phyloP scores from a whole-genome alignment of 2,113 vertebrate genomes.

The Spheniscus mendiculus region DNA sequence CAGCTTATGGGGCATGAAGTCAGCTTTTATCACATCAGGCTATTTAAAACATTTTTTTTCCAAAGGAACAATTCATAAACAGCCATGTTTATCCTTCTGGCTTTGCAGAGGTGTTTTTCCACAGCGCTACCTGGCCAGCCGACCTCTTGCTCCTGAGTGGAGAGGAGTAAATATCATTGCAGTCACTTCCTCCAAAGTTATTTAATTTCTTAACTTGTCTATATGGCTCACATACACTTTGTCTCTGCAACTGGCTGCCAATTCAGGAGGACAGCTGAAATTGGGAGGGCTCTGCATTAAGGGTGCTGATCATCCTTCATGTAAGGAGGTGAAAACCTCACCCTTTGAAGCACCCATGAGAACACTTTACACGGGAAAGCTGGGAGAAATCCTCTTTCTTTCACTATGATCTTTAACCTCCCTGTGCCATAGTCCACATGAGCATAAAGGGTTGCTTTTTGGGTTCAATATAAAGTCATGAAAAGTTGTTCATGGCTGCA shows the following conservation, averaged over 20 bases:
- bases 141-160: neutral
- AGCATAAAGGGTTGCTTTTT: neutral
- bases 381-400: neutral
- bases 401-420: neutral
- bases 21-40: neutral
- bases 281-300: neutral
- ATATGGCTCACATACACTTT: neutral
- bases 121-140: neutral
- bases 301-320: neutral
- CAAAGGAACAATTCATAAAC: neutral
- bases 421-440: fast-evolving
- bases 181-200: neutral
- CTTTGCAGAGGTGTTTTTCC: neutral
- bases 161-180: neutral
- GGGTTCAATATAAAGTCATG: neutral
- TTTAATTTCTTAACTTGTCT: neutral
- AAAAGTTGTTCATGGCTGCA: neutral
- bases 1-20: neutral
- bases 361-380: neutral
- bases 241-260: neutral
- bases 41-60: neutral
- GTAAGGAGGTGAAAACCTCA: neutral
- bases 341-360: neutral
- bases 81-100: neutral
- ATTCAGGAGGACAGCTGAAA: neutral